Evolutionary conservation across 30 jellyfish, hydroid and myxozoan species (phyloP).

Genomic region (Hydractinia symbiolongicarpus): DNA sequence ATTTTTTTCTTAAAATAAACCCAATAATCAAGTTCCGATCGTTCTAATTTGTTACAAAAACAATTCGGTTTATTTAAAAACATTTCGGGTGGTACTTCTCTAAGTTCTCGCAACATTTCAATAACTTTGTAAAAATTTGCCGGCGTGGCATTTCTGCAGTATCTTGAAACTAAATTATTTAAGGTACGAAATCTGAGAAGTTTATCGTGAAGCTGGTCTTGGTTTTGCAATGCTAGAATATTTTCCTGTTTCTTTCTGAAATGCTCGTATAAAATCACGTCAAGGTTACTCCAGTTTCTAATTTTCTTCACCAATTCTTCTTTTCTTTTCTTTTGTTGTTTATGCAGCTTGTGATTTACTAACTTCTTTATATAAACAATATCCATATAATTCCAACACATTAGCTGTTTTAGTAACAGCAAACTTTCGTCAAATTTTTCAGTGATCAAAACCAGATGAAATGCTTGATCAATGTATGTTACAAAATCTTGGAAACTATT

Average conservation of each 20-base stretch:
- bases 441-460: slow-evolving; percentile 56
- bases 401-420: slow-evolving; percentile 33
- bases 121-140: background rate
- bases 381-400: slow-evolving; percentile 62
- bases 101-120: background rate
- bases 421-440: slow-evolving; percentile 72
- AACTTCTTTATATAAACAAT: slow-evolving; percentile 45
- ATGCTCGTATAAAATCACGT: slow-evolving; percentile 41
- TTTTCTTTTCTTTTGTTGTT: slow-evolving; percentile 17
- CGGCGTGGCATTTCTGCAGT: slow-evolving; percentile 21
- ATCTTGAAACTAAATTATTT: slow-evolving; percentile 8
- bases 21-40: slow-evolving; percentile 48
- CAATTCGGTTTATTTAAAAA: slow-evolving; percentile 31
- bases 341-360: slow-evolving; percentile 33
- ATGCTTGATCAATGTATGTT: slow-evolving; percentile 38
- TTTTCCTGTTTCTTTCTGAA: slow-evolving; percentile 29
- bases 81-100: slow-evolving; percentile 32
- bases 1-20: slow-evolving; percentile 28
- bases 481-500: slow-evolving; percentile 27
- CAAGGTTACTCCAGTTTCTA: slow-evolving; percentile 38
- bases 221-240: slow-evolving; percentile 16
- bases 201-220: slow-evolving; percentile 36
- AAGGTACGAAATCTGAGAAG: slow-evolving; percentile 38
- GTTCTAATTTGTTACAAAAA: slow-evolving; percentile 46
- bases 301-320: slow-evolving; percentile 35